A percentile compares a stretch with the other conserved stretches of the same genome.
These are phyloP conservation scores for Perodicticus potto DNA, from an alignment of 2,797 vertebrate genomes.

Conservation along the genomic window DNA sequence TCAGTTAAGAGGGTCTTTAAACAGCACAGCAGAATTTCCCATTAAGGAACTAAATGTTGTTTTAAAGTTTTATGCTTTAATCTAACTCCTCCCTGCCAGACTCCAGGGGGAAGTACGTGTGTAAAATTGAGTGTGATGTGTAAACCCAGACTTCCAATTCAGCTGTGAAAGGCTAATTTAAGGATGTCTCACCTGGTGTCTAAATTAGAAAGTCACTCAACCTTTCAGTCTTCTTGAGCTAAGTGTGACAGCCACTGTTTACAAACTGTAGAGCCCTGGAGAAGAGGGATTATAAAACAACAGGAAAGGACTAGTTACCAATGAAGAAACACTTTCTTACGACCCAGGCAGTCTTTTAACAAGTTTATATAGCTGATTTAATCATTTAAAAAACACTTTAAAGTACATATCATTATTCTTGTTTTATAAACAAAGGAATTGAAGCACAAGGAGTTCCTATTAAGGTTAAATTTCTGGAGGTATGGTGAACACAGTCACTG, in stretches of 20 bases:
- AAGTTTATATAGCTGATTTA: not conserved
- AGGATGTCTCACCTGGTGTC: constrained; percentile 8
- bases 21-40: not conserved
- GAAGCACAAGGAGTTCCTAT: not conserved
- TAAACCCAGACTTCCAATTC: not conserved
- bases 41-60: constrained; percentile 22
- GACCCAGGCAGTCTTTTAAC: not conserved
- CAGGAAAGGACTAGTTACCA: rapidly evolving
- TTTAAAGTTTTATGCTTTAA: not conserved
- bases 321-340: rapidly evolving
- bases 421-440: not conserved
- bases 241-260: not conserved
- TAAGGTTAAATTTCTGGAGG: not conserved
- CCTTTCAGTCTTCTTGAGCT: not conserved
- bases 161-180: constrained; percentile 26
- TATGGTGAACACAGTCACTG: rapidly evolving
- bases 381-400: too few species aligned
- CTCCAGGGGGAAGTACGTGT: not conserved
- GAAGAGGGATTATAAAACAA: not conserved
- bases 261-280: too few species aligned
- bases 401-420: not conserved
- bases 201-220: constrained; percentile 52
- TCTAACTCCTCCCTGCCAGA: not conserved
- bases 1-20: not conserved
- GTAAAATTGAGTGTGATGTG: not conserved